These are phyloP conservation scores for Pangasius mekongensis DNA, from an alignment of 2,797 vertebrate species.

Conservation along the genomic window DNA sequence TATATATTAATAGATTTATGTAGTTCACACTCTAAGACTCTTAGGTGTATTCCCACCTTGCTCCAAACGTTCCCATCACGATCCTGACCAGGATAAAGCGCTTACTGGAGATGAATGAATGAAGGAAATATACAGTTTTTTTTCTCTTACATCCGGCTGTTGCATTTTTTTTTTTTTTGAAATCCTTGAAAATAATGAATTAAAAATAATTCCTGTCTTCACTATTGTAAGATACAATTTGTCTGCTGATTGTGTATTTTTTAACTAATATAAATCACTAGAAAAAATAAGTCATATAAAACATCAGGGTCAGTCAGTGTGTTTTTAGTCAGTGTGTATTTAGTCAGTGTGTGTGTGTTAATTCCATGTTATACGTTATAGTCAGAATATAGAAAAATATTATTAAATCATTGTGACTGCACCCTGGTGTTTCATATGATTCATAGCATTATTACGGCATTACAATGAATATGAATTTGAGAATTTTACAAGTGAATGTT, in stretches of 20 bases:
- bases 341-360: background rate
- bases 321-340: background rate
- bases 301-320: background rate
- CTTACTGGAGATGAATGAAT: background rate
- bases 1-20: background rate
- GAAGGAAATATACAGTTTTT: background rate
- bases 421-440: background rate
- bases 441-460: background rate
- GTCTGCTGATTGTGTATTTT: background rate
- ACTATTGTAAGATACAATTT: background rate
- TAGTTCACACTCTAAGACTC: background rate
- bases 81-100: background rate
- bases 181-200: background rate
- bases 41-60: background rate
- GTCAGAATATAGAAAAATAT: background rate
- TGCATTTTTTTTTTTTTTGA: background rate
- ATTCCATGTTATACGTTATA: background rate
- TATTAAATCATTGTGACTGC: background rate
- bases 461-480: background rate
- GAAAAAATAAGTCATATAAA: background rate
- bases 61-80: background rate
- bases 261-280: background rate
- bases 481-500: background rate
- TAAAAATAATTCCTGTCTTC: background rate
- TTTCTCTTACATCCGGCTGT: background rate